Evolutionary conservation across 2,113 vertebrate genomes (phyloP).

Genomic region (Hyperoodon ampullatus): DNA sequence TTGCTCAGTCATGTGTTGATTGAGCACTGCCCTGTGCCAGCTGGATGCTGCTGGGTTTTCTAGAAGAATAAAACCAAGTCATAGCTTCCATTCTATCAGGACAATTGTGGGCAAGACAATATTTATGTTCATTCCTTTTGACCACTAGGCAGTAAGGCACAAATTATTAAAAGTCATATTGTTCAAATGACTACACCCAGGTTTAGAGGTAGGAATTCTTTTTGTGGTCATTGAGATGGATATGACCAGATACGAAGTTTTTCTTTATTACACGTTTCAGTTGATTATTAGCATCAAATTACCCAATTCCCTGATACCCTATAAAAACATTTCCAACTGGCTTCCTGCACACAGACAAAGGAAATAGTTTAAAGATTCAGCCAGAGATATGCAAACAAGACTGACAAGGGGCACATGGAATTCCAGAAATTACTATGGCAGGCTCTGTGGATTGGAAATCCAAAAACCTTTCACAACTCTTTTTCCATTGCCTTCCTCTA

Average conservation of each 20-base stretch:
- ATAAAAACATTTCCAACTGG: not conserved
- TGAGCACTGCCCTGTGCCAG: not conserved
- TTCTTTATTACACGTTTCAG: not conserved
- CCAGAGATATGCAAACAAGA: not conserved
- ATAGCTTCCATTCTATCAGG: not conserved
- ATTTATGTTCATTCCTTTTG: not conserved
- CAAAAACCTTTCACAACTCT: not conserved
- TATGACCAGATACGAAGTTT: not conserved
- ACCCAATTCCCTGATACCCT: not conserved
- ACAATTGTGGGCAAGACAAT: not conserved
- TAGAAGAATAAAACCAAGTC: conserved; percentile 22
- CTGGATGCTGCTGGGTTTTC: not conserved
- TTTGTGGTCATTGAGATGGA: not conserved
- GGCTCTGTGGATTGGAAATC: not conserved
- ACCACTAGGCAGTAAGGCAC: not conserved
- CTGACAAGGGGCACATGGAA: not conserved
- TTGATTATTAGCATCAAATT: not conserved
- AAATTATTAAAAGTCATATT: not conserved
- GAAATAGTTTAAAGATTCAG: not conserved
- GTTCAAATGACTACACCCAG: not conserved
- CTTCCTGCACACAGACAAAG: not conserved
- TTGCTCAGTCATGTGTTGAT: not conserved
- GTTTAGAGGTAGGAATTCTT: not conserved
- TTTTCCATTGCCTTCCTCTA: not conserved
- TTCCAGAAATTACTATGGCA: not conserved